Evolutionary conservation across 2,888 invertebrate species (phyloP), one percentile per base, ranked within the genome.

Genomic region (Erpobdella octoculata): DNA sequence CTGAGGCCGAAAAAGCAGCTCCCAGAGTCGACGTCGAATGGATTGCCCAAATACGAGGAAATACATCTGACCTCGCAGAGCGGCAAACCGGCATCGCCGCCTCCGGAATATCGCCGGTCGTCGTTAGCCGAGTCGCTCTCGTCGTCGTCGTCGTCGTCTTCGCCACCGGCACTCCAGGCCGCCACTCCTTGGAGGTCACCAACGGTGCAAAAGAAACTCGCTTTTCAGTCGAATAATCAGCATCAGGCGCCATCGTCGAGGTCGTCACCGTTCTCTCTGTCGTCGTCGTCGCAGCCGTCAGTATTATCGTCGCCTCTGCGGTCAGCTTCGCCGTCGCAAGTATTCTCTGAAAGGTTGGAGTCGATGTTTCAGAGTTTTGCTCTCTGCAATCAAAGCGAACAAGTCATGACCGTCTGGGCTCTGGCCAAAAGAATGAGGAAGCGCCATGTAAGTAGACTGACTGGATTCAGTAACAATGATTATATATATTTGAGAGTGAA

Each of bases 391-490:
- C 53, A n/a, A 2, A 33, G 62, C 35, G 62, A 62, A 12, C 31
- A 62, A 9, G 62, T 62, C 2, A 35, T 62, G n/a, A 35, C 62
- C 33, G n/a, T 62, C n/a, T 62, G 62, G 6, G 62, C 35, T n/a
- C 62, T 62, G 4, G 62, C 62, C 3, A 62, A 35, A 31, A 62
- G n/a, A 35, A 62, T 62, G 33, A 62, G 33, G 62, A 62, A 62
- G 35, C 6, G 62, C 12, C 62, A 62, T n/a, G 62, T 62, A 9
- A 21, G 5, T n/a, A 53, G 28, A 35, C n/a, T 33, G 62, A 35
- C 18, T n/a, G n/a, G n/a, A n/a, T n/a, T n/a, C n/a, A n/a, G n/a
- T n/a, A n/a, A n/a, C n/a, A n/a, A n/a, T n/a, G n/a, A n/a, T n/a
- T n/a, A n/a, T n/a, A n/a, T n/a, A n/a, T n/a, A n/a, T n/a, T n/a